These are phyloP conservation scores for Nycteola revayana DNA, from an alignment of 2,888 invertebrate species.

Conservation along the genomic window DNA sequence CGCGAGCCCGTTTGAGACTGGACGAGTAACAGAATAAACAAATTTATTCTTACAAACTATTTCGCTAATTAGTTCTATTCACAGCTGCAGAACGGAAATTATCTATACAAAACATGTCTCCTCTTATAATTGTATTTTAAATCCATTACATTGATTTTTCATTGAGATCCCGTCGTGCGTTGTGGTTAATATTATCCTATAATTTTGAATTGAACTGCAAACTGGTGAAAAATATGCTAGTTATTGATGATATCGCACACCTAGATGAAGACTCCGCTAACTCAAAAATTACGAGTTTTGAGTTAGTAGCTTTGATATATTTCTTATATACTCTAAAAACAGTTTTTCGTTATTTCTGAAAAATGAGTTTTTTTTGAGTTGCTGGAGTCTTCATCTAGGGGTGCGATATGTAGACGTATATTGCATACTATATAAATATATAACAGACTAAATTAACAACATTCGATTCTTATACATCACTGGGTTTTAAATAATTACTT, in stretches of 20 bases:
- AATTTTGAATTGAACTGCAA: conserved; percentile 41
- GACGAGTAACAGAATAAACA: conserved; percentile 25
- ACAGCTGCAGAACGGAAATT: conserved; percentile 76
- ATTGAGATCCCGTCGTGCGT: conserved; percentile 65
- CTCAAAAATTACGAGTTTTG: no score
- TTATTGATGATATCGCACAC: no score
- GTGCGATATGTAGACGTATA: no score
- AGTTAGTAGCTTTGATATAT: no score
- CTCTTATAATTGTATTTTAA: conserved; percentile 43
- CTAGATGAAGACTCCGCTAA: no score
- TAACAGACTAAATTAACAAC: not conserved
- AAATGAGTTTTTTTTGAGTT: no score
- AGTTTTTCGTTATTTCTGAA: no score
- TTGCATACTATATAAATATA: no score
- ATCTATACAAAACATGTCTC: conserved; percentile 52
- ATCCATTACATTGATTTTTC: conserved; percentile 43
- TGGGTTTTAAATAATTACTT: not conserved
- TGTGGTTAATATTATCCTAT: conserved; percentile 34
- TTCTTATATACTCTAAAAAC: no score
- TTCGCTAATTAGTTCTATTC: conserved; percentile 65
- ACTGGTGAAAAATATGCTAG: conserved; percentile 40
- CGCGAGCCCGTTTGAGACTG: conserved; percentile 2
- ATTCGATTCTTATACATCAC: not conserved
- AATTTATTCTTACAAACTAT: conserved; percentile 47
- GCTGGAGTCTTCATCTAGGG: no score